Evolutionary conservation across 1,140 invertebrate species (phyloP).

Genomic region (Acromyrmex charruanus): DNA sequence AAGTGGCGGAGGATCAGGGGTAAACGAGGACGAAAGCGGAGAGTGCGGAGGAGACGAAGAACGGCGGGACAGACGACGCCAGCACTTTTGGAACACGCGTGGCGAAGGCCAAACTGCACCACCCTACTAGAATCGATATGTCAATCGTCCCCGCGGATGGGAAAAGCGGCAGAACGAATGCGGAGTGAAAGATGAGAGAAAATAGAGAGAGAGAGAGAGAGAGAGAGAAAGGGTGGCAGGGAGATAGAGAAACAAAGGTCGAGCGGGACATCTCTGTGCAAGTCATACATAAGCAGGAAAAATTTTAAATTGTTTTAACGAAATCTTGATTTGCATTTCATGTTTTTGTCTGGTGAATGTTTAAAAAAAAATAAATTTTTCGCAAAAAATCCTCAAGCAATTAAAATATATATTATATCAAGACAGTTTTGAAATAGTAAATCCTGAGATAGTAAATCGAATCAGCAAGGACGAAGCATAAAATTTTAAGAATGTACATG

Average conservation of each 20-base stretch:
- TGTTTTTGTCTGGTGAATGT: neutral
- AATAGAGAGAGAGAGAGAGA: slow-evolving; percentile 7
- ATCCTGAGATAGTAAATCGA: neutral
- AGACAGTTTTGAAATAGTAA: neutral
- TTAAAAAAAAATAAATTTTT: neutral
- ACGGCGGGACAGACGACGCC: slow-evolving; percentile 74
- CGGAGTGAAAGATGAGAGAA: slow-evolving; percentile 51
- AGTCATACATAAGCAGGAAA: slow-evolving; percentile 18
- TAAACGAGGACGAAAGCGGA: slow-evolving; percentile 7
- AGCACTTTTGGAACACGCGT: slow-evolving; percentile 78
- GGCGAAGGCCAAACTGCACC: slow-evolving; percentile 79
- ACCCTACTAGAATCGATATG: slow-evolving; percentile 82
- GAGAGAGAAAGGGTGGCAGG: neutral
- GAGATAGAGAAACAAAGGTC: neutral
- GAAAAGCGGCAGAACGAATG: slow-evolving; percentile 69
- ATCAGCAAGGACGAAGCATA: neutral
- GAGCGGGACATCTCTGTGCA: neutral
- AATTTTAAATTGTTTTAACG: slow-evolving; percentile 35
- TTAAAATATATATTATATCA: neutral
- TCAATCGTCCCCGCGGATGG: slow-evolving; percentile 77
- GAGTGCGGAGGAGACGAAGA: slow-evolving; percentile 39
- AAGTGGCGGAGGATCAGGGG: neutral
- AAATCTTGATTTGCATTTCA: neutral
- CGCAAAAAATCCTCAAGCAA: neutral
- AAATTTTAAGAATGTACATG: neutral